Conservation (phyloP, 2,888 invertebrate genomes). For the Ectemnius continuus region DNA sequence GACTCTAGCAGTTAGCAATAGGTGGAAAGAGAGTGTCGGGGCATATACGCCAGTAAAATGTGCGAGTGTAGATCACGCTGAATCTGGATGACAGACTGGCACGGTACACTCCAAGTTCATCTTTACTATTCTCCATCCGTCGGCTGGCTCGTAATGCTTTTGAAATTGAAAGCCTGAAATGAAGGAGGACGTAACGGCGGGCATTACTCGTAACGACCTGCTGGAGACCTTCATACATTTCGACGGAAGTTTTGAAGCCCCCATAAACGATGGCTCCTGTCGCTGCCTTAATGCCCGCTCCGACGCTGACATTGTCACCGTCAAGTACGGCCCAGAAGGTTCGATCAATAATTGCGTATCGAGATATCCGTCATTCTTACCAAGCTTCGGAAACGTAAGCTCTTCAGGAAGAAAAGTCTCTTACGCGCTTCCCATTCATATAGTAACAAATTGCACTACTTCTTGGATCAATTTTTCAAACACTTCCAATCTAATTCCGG, state of each 20-base stretch:
- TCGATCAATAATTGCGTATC: conserved; percentile 7
- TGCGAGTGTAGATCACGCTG: conserved; percentile 20
- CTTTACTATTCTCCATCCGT: conserved; percentile 47
- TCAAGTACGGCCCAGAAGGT: neutral
- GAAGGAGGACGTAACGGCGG: conserved; percentile 30
- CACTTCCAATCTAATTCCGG: too few relatives aligned
- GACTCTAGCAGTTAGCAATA: conserved; percentile 13
- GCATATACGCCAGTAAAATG: neutral
- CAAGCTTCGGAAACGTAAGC: neutral
- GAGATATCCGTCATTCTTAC: neutral
- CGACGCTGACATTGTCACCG: conserved; percentile 24
- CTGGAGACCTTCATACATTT: conserved; percentile 29
- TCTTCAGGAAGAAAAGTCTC: neutral
- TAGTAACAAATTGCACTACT: too few relatives aligned
- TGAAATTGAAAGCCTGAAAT: conserved; percentile 37
- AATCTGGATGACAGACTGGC: conserved; percentile 32
- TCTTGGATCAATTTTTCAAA: too few relatives aligned
- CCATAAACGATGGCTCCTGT: conserved; percentile 22
- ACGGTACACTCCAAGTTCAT: conserved; percentile 30
- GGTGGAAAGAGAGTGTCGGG: conserved; percentile 11
- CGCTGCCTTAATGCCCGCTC: conserved; percentile 24
- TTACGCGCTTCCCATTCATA: too few relatives aligned
- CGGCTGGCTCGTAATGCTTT: conserved; percentile 17
- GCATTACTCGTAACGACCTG: conserved; percentile 46
- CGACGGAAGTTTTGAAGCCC: conserved; percentile 23